These are phyloP conservation scores for Acestrorhynchus altus DNA, from an alignment of 2,797 vertebrate species.

Conservation along the genomic window DNA sequence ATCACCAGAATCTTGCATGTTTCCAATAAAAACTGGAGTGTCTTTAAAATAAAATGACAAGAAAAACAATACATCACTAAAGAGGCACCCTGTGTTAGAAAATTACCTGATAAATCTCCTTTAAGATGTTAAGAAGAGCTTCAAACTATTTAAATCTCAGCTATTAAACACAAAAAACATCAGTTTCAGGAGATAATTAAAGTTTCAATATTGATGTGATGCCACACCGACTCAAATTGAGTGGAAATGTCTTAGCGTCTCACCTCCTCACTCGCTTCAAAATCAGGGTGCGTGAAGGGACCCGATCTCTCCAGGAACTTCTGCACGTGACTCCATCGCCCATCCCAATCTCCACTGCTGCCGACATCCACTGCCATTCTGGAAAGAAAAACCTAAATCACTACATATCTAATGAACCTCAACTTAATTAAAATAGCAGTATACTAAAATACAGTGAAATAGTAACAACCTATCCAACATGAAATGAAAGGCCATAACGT, in stretches of 20 bases:
- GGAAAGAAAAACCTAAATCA: conserved; percentile 71
- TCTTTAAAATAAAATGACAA: conserved; percentile 70
- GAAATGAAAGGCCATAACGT: background rate
- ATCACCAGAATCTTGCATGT: conserved; percentile 97
- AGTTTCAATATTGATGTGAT: no score
- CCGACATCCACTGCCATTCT: conserved; percentile 99
- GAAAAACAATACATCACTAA: background rate
- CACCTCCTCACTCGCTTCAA: conserved; percentile 97
- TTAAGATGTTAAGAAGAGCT: no score
- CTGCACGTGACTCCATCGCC: conserved; percentile 97
- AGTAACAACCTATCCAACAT: background rate
- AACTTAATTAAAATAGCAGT: background rate
- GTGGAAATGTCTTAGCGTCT: conserved; percentile 57
- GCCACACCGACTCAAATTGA: no score
- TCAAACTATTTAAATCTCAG: no score
- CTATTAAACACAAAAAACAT: no score
- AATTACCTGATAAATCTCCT: no score
- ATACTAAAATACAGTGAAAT: background rate
- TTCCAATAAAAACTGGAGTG: conserved; percentile 93
- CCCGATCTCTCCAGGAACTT: conserved; percentile 97
- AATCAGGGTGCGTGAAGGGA: conserved; percentile 97
- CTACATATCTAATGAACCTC: background rate
- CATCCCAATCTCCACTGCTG: conserved; percentile 90
- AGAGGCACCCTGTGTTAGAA: background rate
- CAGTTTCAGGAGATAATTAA: no score